These are phyloP conservation scores for Thamnaconus septentrionalis DNA, from an alignment of 2,113 vertebrate species.

Conservation along the genomic window DNA sequence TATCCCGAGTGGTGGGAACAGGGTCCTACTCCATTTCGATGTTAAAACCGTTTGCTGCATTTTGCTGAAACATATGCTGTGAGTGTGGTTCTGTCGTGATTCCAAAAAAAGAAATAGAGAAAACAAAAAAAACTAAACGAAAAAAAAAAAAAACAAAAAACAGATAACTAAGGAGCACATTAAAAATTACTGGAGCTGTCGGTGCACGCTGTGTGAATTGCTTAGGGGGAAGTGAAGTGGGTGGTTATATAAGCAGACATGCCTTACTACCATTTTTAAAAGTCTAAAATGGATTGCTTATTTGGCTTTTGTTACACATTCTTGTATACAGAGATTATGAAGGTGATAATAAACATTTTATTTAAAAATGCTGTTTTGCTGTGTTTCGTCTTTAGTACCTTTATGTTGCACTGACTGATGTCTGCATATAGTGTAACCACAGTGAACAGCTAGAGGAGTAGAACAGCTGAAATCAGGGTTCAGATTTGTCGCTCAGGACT, in stretches of 20 bases:
- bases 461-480: too few species aligned
- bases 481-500: too few species aligned
- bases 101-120: conserved; percentile 1
- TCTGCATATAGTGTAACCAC: too few species aligned
- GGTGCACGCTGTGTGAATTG: conserved; percentile 59
- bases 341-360: conserved; percentile 78
- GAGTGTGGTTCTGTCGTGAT: conserved; percentile 62
- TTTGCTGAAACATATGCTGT: conserved; percentile 68
- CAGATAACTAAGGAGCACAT: conserved; percentile 57
- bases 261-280: conserved; percentile 79
- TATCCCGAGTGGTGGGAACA: conserved; percentile 49
- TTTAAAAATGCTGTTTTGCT: conserved; percentile 29
- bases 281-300: conserved; percentile 75
- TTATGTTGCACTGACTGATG: too few species aligned
- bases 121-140: too few species aligned
- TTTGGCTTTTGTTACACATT: conserved; percentile 82
- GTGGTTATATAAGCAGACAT: conserved; percentile 74
- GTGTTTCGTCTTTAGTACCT: background rate
- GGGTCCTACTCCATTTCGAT: conserved; percentile 55
- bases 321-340: conserved; percentile 79
- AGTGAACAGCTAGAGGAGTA: too few species aligned
- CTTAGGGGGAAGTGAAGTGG: conserved; percentile 55
- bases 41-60: conserved; percentile 64
- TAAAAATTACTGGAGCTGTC: conserved; percentile 41
- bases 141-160: conserved; percentile 17